Percentiles rank a stretch among this genome's conserved stretches.
phyloP scores from a whole-genome alignment of 1,140 invertebrate species.

The Drosophila pectinifera region DNA sequence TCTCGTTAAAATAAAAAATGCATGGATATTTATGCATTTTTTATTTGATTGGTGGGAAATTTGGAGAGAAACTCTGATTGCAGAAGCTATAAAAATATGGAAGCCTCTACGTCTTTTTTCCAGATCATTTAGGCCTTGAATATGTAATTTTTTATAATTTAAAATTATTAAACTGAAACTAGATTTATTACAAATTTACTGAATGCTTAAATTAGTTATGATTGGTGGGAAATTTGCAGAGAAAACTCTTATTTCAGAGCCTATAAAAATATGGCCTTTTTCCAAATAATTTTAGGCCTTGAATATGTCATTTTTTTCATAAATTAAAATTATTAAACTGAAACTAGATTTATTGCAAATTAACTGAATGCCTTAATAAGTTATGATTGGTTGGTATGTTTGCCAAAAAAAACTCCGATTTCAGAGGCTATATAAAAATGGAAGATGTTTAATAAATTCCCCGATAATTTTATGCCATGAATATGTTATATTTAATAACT shows the following conservation, averaged over 20 bases:
- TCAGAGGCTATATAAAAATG: not conserved
- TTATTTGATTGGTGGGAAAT: not conserved
- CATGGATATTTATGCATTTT: not conserved
- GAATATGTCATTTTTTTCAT: not conserved
- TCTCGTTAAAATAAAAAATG: conserved; percentile 17
- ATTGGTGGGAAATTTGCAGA: too few species aligned
- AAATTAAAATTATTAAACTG: not conserved
- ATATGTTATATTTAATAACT: not conserved
- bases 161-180: too few species aligned
- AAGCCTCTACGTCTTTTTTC: too few species aligned
- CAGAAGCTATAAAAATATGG: too few species aligned
- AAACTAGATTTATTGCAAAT: too few species aligned
- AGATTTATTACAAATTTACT: not conserved
- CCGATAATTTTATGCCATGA: not conserved
- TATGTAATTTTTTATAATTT: not conserved
- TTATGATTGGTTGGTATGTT: too few species aligned
- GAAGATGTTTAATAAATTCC: not conserved
- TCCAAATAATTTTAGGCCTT: not conserved
- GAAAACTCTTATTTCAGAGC: not conserved
- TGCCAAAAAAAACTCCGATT: not conserved
- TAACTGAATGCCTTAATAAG: not conserved
- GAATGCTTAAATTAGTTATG: not conserved
- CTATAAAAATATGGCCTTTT: not conserved
- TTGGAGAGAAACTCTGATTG: too few species aligned
- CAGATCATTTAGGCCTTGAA: too few species aligned